These are phyloP conservation scores for Cassiopea andromeda DNA, from an alignment of 30 jellyfish, hydroid and myxozoan genomes.

Conservation along the genomic window DNA sequence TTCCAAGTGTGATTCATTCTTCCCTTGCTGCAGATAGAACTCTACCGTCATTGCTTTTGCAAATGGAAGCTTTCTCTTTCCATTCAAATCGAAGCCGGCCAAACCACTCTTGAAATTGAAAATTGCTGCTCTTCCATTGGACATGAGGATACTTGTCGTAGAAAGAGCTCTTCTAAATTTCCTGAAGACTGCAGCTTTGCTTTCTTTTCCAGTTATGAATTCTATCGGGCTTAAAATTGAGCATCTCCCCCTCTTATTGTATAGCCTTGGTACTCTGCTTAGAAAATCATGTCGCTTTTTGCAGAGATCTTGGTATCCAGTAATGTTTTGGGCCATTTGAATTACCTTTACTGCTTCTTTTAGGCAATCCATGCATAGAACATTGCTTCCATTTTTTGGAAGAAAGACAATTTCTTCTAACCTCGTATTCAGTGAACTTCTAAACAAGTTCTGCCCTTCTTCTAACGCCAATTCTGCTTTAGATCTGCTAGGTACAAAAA, in stretches of 20 bases:
- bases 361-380: constrained; percentile 6
- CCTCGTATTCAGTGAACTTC: constrained; percentile 49
- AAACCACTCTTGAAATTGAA: constrained; percentile 49
- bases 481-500: constrained; percentile 61
- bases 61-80: neutral
- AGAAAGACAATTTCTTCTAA: constrained; percentile 48
- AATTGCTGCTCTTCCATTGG: constrained; percentile 74
- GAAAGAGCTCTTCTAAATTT: constrained; percentile 26
- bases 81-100: constrained; percentile 19
- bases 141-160: constrained; percentile 41
- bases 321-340: constrained; percentile 14
- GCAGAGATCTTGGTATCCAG: constrained; percentile 52
- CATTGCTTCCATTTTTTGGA: constrained; percentile 62
- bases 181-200: neutral
- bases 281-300: constrained; percentile 34
- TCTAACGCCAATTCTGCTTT: constrained; percentile 47
- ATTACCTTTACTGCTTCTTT: constrained; percentile 42
- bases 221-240: constrained; percentile 56
- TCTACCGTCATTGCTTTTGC: constrained; percentile 60
- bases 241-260: constrained; percentile 15
- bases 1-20: neutral
- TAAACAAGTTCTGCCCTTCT: constrained; percentile 41
- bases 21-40: constrained; percentile 40
- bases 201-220: constrained; percentile 22
- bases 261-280: neutral